These are phyloP conservation scores for Anomalospiza imberbis DNA, from an alignment of 2,797 vertebrate species.

Conservation along the genomic window DNA sequence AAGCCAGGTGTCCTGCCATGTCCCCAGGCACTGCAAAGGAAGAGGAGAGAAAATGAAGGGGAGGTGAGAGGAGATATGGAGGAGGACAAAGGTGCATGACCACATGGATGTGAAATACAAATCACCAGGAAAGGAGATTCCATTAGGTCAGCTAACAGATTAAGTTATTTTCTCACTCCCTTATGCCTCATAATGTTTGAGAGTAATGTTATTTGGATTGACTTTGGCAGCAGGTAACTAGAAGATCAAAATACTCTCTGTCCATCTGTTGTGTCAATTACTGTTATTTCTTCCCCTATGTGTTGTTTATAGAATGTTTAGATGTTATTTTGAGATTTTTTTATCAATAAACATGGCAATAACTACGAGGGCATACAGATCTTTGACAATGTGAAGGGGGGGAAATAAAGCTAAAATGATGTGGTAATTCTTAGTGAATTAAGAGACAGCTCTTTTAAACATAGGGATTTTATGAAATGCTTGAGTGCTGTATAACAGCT, in stretches of 20 bases:
- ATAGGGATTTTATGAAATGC: background rate
- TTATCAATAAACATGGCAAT: background rate
- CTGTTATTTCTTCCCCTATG: slow-evolving; percentile 1
- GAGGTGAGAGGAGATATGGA: background rate
- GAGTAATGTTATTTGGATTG: background rate
- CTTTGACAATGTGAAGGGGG: background rate
- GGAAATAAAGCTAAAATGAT: background rate
- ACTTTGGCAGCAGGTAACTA: slow-evolving; percentile 34
- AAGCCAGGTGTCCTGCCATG: accelerated
- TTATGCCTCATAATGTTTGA: background rate
- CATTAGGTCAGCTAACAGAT: background rate
- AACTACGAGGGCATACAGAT: background rate
- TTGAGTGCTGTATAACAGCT: background rate
- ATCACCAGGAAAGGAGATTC: background rate
- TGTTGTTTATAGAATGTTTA: background rate
- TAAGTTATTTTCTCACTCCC: background rate
- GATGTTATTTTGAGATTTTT: background rate
- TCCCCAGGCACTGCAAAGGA: background rate
- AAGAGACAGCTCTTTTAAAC: background rate
- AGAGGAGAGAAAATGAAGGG: background rate
- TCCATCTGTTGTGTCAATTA: background rate
- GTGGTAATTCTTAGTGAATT: background rate
- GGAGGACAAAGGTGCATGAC: background rate
- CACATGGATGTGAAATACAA: background rate
- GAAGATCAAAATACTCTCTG: background rate